These are phyloP conservation scores for Eidolon helvum DNA, from an alignment of 2,113 vertebrate genomes.

Conservation along the genomic window DNA sequence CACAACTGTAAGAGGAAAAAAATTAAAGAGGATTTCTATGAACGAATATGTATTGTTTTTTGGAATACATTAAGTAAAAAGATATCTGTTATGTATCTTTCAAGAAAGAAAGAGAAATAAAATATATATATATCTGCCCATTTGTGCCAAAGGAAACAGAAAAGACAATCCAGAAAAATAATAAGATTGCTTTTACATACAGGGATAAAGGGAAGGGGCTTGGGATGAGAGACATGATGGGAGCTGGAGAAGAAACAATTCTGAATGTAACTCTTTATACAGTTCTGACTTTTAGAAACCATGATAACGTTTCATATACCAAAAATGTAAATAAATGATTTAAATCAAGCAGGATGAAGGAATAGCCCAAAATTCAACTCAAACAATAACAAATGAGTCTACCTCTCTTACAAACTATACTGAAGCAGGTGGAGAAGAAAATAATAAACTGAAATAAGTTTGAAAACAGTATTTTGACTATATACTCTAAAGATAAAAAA, in stretches of 20 bases:
- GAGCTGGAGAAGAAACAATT: background rate
- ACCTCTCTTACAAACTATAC: background rate
- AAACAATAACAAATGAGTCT: background rate
- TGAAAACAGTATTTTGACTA: background rate
- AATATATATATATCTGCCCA: background rate
- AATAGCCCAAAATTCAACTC: background rate
- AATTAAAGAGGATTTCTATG: background rate
- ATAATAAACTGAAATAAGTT: background rate
- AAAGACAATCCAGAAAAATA: background rate
- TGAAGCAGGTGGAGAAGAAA: background rate
- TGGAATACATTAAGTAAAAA: background rate
- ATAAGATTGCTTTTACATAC: background rate
- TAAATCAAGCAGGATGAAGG: background rate
- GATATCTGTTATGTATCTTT: background rate
- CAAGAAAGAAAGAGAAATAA: background rate
- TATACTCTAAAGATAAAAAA: background rate
- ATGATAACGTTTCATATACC: background rate
- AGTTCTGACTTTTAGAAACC: slow-evolving; percentile 10
- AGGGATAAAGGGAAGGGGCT: background rate
- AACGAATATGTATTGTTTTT: background rate
- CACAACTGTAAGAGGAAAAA: background rate
- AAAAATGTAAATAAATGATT: background rate
- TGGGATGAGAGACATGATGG: too few species aligned
- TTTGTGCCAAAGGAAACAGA: background rate
- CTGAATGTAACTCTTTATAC: background rate